Base-by-base conservation (phyloP, 2,888 invertebrate genomes). In the Malthinus flaveolus region DNA sequence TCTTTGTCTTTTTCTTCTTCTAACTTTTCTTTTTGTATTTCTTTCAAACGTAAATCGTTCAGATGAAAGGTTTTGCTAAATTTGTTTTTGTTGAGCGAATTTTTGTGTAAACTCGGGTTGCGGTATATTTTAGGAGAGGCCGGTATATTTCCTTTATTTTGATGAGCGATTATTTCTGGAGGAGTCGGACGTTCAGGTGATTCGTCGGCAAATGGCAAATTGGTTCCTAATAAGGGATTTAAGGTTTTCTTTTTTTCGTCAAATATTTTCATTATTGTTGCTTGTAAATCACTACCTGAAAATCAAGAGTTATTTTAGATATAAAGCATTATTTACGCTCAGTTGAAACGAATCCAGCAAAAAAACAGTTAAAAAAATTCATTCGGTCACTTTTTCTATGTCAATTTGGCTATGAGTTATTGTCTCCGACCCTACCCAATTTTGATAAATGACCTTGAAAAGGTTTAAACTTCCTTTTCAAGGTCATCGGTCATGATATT, bases 261-360 rank as follows among this genome's bases (percentile, higher is more conserved):
- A 79, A 93, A 87, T 59, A 92, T 89, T 74, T 89, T 90, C 69
- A 92, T 93, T 75, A 94, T 86, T 70, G 87, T 85, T 75, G 90
- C 88, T 79, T 93, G 82, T 70, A 93, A 87, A 81, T 93, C 92
- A 75, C 90, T 86, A 78, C 91, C 93, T 93, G 81, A 54, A 83
- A 84, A 74, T 78, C 78, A 67, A 56, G 8, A 42, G 10, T 42
- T n/a, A 15, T 42, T 10, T 39, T 42, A 15, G 23, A 42, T 42
- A 3, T 23, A 2, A 23, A 23, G 23, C 23, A 23, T 23, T 23
- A 23, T 23, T 23, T 23, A 23, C 23, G 23, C 5, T 23, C 5
- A 23, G 23, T 23, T 23, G 23, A 23, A 23, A 23, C 23, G 23
- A n/a, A 23, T 23, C 23, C 2, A 2, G 5, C 23, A 2, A 23